Base-by-base conservation (phyloP, 2,797 vertebrate genomes). In the Gambusia yucatana region DNA sequence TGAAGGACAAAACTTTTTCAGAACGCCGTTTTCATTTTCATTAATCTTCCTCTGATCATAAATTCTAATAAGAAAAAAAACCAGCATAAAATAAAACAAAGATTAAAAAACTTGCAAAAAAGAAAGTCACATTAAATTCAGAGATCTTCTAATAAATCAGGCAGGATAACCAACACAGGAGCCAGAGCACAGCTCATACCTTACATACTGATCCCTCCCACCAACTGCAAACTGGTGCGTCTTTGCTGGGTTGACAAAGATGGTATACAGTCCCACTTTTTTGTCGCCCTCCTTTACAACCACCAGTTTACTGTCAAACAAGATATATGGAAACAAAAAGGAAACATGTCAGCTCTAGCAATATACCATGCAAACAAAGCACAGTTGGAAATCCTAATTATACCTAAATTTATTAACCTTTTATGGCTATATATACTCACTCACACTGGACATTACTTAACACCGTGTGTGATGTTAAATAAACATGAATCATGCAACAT, bases 31-130 rank as follows among this genome's bases (percentile, higher is more conserved):
- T 47, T 98, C 97, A 0, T 97, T 98, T 91, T 98, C 98, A 0
- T 98, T 97, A 9, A 99, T 99, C 91, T 97, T 98, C 84, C 98
- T 96, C 96, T 98, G 98, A 87, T 99, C 98, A 2, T 98, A 99
- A 92, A 99, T 98, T 94, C 98, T 99, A 61, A 33, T 71, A 69
- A 82, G 41, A 30, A 20, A 69, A 82, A 46, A 33, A 25, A 55
- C 30, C 75, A 33, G 74, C 20, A 41, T 4, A 41, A 39, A 20
- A 69, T 43, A 22, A n/a, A 44, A 44, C 41, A 28, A 73, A 61
- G 3, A 43, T 33, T 3, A 48, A 14, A 6, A 7, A 67, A 72
- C n/a, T 2, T 33, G 61, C 4, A 30, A 25, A 41, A 30, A 28
- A 48, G 14, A 72, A 47, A 3, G 72, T 28, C 17, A 72, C 2